Conservation (phyloP, 2,888 invertebrate genomes). For the Lasioglossum vierecki region DNA sequence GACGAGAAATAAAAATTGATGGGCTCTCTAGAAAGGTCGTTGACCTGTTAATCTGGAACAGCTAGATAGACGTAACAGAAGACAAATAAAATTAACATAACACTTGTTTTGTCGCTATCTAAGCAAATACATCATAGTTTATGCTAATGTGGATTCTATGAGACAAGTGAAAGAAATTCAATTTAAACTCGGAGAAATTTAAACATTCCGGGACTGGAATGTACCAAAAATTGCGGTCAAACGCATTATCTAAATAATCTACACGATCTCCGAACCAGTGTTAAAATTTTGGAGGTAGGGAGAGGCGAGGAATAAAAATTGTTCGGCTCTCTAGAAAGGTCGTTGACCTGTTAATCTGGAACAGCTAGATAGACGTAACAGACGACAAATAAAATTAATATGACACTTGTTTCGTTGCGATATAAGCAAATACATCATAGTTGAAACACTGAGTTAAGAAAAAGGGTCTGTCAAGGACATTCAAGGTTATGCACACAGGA, state of each 20-base stretch:
- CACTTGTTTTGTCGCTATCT: background rate
- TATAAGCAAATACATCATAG: background rate
- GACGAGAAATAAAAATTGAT: background rate
- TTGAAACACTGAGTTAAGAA: background rate
- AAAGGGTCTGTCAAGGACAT: background rate
- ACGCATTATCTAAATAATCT: no score
- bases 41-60: background rate
- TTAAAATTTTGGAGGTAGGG: no score
- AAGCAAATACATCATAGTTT: background rate
- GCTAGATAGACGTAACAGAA: background rate
- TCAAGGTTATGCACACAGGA: background rate
- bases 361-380: background rate
- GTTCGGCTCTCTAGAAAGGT: slow-evolving; percentile 5
- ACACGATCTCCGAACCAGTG: no score
- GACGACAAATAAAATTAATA: background rate
- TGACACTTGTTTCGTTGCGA: background rate
- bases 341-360: background rate
- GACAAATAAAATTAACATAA: background rate
- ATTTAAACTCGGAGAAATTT: no score
- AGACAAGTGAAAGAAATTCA: no score
- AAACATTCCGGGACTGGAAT: no score
- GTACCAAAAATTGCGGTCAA: no score
- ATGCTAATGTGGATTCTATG: no score
- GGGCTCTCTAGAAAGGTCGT: slow-evolving; percentile 1
- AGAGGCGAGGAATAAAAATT: no score